Evolutionary conservation across 2,888 invertebrate genomes (phyloP), one percentile per base, ranked within the genome.

Genomic region (Drosophila gaucha): DNA sequence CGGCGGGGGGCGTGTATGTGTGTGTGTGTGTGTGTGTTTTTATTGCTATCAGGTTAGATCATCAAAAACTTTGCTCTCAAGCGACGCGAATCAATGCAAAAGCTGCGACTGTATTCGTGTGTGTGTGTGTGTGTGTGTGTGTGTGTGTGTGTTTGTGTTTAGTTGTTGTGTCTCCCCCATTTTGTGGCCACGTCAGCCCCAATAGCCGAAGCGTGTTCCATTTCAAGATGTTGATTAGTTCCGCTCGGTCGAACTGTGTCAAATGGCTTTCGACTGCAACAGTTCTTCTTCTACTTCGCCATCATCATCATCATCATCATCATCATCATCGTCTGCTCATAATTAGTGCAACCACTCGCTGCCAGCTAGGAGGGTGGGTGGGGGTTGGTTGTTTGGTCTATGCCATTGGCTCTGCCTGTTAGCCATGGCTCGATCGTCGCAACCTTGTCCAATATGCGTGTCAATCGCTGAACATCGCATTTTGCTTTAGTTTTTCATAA

Each of bases 211-310:
- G 56, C 67, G 67, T 80, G 66, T 74, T 63, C 56, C 68, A 83
- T 73, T 83, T 86, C 63, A 74, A 66, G 68, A 80, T 64, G 41
- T 56, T 67, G 64, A 86, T 78, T 85, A 76, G 77, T 82, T 79
- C 63, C 88, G 88, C 83, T 88, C 67, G 88, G 77, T 66, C 83
- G 86, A 86, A 84, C 83, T 88, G 83, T 88, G 88, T 74, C 83
- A 88, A 88, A 83, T 87, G 79, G 60, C 54, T 75, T 68, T 73
- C 75, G 70, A 82, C 79, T 82, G 88, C 88, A 87, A 47, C 66
- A 66, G 54, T 62, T 74, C 51, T 58, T 59, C 33, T 39, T 51
- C 30, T 30, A 22, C 46, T 3, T 22, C 47, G 2, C 2, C 6
- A 12, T 6, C 31, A n/a, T n/a, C n/a, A n/a, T n/a, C n/a, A n/a